Base-by-base conservation (phyloP, 2,888 invertebrate genomes). In the Arrhopalites spinosus region DNA sequence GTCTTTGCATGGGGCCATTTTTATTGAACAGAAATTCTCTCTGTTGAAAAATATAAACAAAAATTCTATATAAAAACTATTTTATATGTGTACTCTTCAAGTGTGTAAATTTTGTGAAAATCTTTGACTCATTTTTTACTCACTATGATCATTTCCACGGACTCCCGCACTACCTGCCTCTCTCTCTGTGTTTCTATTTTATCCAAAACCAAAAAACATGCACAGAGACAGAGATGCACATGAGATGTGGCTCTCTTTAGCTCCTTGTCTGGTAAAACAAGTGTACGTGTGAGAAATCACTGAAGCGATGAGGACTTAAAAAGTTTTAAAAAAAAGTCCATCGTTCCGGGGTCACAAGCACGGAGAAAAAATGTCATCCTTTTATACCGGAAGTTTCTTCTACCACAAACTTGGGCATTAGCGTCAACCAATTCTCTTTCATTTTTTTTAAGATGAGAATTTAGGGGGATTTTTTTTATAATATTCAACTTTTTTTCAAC, bases 301-400 rank as follows among this genome's bases (percentile, higher is more conserved):
- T 72, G 70, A 70, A 70, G 70, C 70, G 30, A 29, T 36, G 17
- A 27, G 15, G 56, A 50, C 56, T 70, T 70, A 64, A 64, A 66
- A 66, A n/a, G n/a, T n/a, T n/a, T n/a, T 66, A 23, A 59, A 59
- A 45, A 74, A 74, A 74, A 72, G 36, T 45, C 43, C 72, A 63
- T 70, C 74, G 74, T 74, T 59, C 68, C 74, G 69, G 74, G 74
- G 74, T 74, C 74, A 74, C 59, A 61, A 56, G 50, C 61, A 74
- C 53, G 61, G 56, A 59, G 67, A 74, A 74, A 69, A 71, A 71
- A 71, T 71, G 71, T 71, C 72, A 72, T 72, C 72, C 25, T 72
- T n/a, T 71, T 63, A 63, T 63, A 72, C 72, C 72, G 72, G 72
- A 72, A 72, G 72, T 72, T 43, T 61, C 71, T 43, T 72, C 63